Evolutionary conservation across 2,797 vertebrate species (phyloP).

Genomic region (Antrozous pallidus): DNA sequence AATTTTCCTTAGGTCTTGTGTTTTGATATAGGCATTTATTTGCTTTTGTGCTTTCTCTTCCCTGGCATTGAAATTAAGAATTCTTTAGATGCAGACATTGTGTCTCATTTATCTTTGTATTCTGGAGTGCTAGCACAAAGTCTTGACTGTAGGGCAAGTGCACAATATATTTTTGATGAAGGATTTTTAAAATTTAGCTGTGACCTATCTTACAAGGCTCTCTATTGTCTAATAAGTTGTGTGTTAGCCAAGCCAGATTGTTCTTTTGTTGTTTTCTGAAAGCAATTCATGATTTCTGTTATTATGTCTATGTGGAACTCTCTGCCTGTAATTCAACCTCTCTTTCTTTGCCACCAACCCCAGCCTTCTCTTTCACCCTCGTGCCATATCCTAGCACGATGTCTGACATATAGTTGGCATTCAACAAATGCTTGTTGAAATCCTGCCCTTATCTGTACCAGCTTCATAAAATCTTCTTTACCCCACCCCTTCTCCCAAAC

Average conservation of each 20-base stretch:
- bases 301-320: not conserved
- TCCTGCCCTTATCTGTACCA: not conserved
- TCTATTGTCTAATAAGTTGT: not conserved
- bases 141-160: not conserved
- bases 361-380: not conserved
- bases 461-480: not conserved
- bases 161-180: not conserved
- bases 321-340: conserved; percentile 9
- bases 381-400: not conserved
- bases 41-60: not conserved
- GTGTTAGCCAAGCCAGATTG: not conserved
- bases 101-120: not conserved
- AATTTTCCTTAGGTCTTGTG: not conserved
- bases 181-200: not conserved
- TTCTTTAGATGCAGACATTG: not conserved
- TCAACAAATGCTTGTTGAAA: not conserved
- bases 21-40: not conserved
- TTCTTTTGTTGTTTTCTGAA: not conserved
- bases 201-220: not conserved
- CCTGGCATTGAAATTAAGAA: not conserved
- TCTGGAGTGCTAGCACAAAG: not conserved
- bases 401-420: not conserved
- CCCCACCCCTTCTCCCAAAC: not conserved
- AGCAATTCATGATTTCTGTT: not conserved
- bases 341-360: not conserved